A percentile compares a stretch with the other conserved stretches of the same genome.
phyloP scores from a whole-genome alignment of 2,797 vertebrate genomes.

The Allobates femoralis region DNA sequence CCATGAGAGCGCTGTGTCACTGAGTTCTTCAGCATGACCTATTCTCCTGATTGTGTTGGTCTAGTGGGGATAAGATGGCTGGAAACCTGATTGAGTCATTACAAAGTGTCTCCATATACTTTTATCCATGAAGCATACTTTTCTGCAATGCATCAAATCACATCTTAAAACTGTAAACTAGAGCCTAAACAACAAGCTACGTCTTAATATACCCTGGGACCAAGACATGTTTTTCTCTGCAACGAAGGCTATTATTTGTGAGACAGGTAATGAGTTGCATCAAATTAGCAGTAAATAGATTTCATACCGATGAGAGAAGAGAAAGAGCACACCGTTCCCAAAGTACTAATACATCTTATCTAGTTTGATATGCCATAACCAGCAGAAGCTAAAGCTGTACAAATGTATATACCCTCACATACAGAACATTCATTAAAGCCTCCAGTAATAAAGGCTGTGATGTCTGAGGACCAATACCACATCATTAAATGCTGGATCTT shows the following conservation, averaged over 20 bases:
- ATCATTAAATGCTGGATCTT: conserved; percentile 55
- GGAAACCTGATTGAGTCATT: neutral
- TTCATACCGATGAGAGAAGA: conserved; percentile 43
- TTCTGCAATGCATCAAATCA: neutral
- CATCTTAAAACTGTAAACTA: conserved; percentile 24
- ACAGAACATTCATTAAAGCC: conserved; percentile 49
- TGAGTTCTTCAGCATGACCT: neutral
- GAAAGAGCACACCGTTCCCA: conserved; percentile 34
- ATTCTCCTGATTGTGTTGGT: neutral
- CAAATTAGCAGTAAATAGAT: conserved; percentile 59
- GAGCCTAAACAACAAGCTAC: conserved; percentile 33
- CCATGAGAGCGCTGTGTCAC: neutral
- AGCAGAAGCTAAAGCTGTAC: conserved; percentile 31
- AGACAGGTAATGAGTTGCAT: conserved; percentile 58
- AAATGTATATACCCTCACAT: conserved; percentile 33
- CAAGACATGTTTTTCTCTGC: conserved; percentile 33
- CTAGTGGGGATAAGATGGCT: neutral
- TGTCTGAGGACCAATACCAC: conserved; percentile 22
- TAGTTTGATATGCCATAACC: conserved; percentile 49
- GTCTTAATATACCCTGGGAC: conserved; percentile 37
- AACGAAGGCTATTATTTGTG: conserved; percentile 54
- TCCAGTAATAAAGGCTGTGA: conserved; percentile 47
- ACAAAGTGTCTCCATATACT: neutral
- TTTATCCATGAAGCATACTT: neutral
- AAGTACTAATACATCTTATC: conserved; percentile 51